Percentiles rank a stretch among this genome's conserved stretches.
phyloP scores from a whole-genome alignment of 2,797 vertebrate genomes.

The Amniataba percoides region DNA sequence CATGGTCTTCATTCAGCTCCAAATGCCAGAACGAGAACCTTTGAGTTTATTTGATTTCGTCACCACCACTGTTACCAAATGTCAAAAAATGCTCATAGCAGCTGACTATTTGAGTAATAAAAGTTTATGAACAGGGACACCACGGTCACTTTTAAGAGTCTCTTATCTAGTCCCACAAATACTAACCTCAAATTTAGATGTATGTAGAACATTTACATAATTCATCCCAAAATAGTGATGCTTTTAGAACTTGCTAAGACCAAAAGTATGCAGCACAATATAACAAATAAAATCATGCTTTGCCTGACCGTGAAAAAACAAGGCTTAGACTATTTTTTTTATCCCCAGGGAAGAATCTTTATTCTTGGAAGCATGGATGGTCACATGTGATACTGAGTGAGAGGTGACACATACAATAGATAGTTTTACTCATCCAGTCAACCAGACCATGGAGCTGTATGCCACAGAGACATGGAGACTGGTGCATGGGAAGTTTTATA shows the following conservation, averaged over 20 bases:
- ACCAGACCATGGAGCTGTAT: neutral
- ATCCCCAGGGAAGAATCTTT: slow-evolving; percentile 35
- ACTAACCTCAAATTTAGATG: neutral
- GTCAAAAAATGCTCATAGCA: too few species aligned
- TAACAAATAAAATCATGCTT: slow-evolving; percentile 9
- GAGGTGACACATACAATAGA: slow-evolving; percentile 49
- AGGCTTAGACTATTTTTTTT: slow-evolving; percentile 7
- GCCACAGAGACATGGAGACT: neutral
- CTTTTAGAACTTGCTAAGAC: neutral
- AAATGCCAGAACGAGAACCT: too few species aligned
- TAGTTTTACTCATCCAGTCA: slow-evolving; percentile 28
- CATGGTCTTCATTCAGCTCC: too few species aligned
- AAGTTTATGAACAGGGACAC: too few species aligned
- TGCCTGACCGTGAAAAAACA: slow-evolving; percentile 35
- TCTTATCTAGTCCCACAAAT: neutral
- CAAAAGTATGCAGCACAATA: slow-evolving; percentile 11
- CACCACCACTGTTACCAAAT: too few species aligned
- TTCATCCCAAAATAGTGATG: neutral
- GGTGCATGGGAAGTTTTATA: neutral
- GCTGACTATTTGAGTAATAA: too few species aligned
- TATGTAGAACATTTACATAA: neutral
- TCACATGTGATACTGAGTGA: slow-evolving; percentile 38
- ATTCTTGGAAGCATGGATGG: slow-evolving; percentile 8
- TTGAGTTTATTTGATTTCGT: too few species aligned
- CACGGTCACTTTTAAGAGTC: neutral